Evolutionary conservation across 2,113 vertebrate species (phyloP).

Genomic region (Anarhynchus alexandrinus): DNA sequence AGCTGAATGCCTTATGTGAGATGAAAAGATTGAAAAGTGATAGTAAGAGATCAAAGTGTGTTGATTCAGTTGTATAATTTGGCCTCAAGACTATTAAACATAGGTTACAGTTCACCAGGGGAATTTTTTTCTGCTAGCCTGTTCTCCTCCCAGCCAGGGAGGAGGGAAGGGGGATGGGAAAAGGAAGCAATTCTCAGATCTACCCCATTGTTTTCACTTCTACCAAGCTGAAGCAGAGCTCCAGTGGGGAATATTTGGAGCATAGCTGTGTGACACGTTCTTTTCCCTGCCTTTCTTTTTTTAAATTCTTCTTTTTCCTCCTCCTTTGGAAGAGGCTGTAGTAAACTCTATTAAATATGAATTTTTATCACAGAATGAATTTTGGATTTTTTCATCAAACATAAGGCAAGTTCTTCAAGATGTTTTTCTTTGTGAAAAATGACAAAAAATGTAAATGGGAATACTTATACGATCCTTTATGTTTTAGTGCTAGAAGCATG

Average conservation of each 20-base stretch:
- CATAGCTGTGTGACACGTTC: not conserved
- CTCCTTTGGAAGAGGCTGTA: not conserved
- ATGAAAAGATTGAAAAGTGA: conserved; percentile 1
- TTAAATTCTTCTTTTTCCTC: not conserved
- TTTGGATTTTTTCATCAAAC: not conserved
- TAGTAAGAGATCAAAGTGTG: conserved; percentile 5
- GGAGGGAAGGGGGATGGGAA: not conserved
- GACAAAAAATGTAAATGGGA: not conserved
- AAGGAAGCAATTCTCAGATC: not conserved
- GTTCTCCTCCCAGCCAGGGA: not conserved
- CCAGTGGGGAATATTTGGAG: not conserved
- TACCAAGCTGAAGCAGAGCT: not conserved
- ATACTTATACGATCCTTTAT: not conserved
- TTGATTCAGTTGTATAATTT: conserved; percentile 44
- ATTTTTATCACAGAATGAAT: not conserved
- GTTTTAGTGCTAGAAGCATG: not conserved
- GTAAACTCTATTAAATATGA: not conserved
- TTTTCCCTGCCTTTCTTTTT: not conserved
- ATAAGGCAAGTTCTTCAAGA: not conserved
- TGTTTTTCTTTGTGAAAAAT: not conserved
- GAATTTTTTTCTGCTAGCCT: not conserved
- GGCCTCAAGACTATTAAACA: not conserved
- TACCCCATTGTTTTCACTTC: not conserved
- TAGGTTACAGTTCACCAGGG: not conserved
- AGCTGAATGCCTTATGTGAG: not conserved